Evolutionary conservation across 2,888 invertebrate species (phyloP), one percentile per base, ranked within the genome.

Genomic region (Trimorus sp.): DNA sequence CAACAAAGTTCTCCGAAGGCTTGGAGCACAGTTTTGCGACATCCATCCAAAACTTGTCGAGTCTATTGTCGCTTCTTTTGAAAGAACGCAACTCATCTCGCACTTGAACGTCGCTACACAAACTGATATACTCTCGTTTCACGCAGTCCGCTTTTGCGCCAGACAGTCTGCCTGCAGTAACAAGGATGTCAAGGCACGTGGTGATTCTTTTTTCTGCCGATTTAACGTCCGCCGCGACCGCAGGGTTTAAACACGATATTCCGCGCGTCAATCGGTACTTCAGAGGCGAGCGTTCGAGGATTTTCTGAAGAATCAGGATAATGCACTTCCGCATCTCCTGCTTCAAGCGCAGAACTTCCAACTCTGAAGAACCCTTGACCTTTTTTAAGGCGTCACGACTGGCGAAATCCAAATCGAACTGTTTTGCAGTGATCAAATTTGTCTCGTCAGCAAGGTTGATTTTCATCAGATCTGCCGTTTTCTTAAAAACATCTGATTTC

Each of bases 341-440:
- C 48, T 71, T 65, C 4, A 73, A 59, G n/a, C 16, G 36, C 0
- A 71, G 42, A 54, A 66, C 40, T 54, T 73, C 78, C 2, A 66
- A 15, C 11, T 78, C 70, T 12, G 60, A 49, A 14, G 37, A 9
- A 2, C 26, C 54, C 45, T 73, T 65, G 7, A 74, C 66, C 75
- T 84, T 82, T 15, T 63, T 60, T 37, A 74, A 49, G 12, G 51
- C 63, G 49, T 60, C 65, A 26, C 40, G 36, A 12, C 79, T 82
- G 3, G 66, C 53, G 60, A 69, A 82, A 45, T 76, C 83, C 16
- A 84, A 48, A 7, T 76, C 59, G 54, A 83, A 68, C 9, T 48
- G 3, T 42, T 79, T 62, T 3, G 76, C 40, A n/a, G 38, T 48
- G 12, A 74, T 60, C 9, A 84, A 58, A 70, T 78, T 80, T 3